Conservation (phyloP, 2,113 vertebrate species). For the Myotis davidii region DNA sequence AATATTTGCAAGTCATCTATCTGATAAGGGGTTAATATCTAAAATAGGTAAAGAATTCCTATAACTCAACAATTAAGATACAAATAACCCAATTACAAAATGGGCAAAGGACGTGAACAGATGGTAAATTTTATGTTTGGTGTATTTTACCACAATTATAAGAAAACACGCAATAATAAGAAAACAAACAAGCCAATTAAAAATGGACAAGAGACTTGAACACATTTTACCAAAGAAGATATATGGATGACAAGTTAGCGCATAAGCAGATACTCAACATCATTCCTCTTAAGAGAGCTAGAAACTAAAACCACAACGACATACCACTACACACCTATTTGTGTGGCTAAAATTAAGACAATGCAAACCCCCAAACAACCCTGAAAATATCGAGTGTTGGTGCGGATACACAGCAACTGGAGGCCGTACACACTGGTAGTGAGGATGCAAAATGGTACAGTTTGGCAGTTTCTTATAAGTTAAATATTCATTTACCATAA, state of each 20-base stretch:
- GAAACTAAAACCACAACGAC: background rate
- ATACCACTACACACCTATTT: background rate
- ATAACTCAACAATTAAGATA: slow-evolving; percentile 30
- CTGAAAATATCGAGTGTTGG: background rate
- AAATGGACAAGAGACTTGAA: slow-evolving; percentile 3
- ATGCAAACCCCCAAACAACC: background rate
- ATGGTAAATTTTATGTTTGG: background rate
- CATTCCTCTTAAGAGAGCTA: background rate
- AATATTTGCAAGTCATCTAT: background rate
- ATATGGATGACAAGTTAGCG: background rate
- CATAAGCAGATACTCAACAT: background rate
- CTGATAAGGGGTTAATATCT: background rate
- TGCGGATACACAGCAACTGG: background rate
- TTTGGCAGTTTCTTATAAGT: background rate
- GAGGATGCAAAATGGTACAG: background rate
- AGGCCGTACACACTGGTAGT: too few species aligned
- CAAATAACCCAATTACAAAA: background rate
- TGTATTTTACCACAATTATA: background rate
- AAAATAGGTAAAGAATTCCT: background rate
- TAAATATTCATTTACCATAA: background rate
- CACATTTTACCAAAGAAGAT: slow-evolving; percentile 10
- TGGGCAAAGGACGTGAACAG: background rate
- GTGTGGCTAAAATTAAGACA: background rate
- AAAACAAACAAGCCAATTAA: slow-evolving; percentile 8
- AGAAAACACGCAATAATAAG: background rate